Evolutionary conservation across 2,888 invertebrate species (phyloP), one percentile per base, ranked within the genome.

Genomic region (Acleris holmiana): DNA sequence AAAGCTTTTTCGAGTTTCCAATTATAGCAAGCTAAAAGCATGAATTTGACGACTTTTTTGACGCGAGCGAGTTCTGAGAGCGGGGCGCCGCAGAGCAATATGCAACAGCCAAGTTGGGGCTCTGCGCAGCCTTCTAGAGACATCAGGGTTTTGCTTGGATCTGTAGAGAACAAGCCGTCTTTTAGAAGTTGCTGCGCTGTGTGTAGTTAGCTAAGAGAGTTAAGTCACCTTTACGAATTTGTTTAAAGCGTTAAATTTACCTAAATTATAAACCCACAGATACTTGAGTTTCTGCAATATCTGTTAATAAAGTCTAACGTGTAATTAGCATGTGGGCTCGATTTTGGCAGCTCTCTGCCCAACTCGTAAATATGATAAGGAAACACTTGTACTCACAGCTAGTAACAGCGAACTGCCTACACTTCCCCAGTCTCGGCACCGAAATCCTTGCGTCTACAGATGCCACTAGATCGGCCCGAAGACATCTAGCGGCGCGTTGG

Each of bases 1-100:
- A 98, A 99, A 0, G 98, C 96, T 76, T 97, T 96, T 85, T 99
- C 99, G 49, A 99, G 89, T 55, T 97, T 94, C 95, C 98, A 97
- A 75, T 99, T 99, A 84, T 99, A 99, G 44, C 96, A 94, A 0
- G 96, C 95, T 67, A 97, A 96, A 0, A 98, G 93, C 93, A 98
- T 94, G 78, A 96, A 96, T 54, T 95, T 95, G 0, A 96, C 95
- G 0, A 98, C 96, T 74, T 94, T 95, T 83, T 99, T 99, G 0
- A 98, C 95, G 78, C 95, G 94, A 10, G 94, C 93, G 7, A 99
- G 91, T 80, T 98, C 98, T n/a, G 88, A 82, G 61, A 93, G 85
- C 0, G 94, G 91, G 0, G 94, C 94, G 0, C 98, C 98, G n/a
- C 98, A 94, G 2, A 99, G 87, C 3, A 98, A 85, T 49, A 99